Evolutionary conservation across 2,888 invertebrate species (phyloP).

Genomic region (Digitonthophagus gazella): DNA sequence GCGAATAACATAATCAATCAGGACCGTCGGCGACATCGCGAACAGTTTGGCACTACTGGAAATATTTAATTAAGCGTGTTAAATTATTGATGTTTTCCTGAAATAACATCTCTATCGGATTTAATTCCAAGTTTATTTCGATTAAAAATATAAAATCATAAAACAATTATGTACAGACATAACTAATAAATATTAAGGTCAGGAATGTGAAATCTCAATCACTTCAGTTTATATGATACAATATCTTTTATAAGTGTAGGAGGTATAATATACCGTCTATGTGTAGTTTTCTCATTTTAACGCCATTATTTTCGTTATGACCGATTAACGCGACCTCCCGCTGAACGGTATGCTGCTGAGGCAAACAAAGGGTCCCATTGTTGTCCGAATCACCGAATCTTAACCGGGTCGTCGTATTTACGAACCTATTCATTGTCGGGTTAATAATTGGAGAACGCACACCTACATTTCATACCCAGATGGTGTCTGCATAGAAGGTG

Average conservation of each 20-base stretch:
- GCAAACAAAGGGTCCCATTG: constrained; percentile 23
- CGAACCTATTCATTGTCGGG: constrained; percentile 24
- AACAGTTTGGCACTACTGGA: constrained; percentile 1
- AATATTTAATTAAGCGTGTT: constrained; percentile 15
- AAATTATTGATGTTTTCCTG: constrained; percentile 3
- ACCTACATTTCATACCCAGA: constrained; percentile 26
- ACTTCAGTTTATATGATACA: too few relatives aligned
- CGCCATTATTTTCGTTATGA: constrained; percentile 1
- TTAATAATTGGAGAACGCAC: constrained; percentile 27
- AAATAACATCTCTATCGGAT: neutral
- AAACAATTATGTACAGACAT: too few relatives aligned
- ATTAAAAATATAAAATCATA: too few relatives aligned
- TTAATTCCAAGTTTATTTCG: too few relatives aligned
- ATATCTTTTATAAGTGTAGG: too few relatives aligned
- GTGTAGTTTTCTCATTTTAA: neutral
- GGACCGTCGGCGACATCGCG: constrained; percentile 12
- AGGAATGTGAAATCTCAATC: too few relatives aligned
- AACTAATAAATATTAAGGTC: too few relatives aligned
- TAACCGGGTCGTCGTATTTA: constrained; percentile 25
- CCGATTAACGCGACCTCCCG: constrained; percentile 11
- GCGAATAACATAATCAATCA: constrained; percentile 37
- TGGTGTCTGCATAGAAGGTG: neutral
- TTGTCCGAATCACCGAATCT: constrained; percentile 23
- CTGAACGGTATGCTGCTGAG: constrained; percentile 7
- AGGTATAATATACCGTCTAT: neutral